Percentiles rank a stretch among this genome's conserved stretches.
Evolutionary conservation across 1,140 invertebrate genomes (phyloP).

Genomic region (Ceratosolen fusciceps): DNA sequence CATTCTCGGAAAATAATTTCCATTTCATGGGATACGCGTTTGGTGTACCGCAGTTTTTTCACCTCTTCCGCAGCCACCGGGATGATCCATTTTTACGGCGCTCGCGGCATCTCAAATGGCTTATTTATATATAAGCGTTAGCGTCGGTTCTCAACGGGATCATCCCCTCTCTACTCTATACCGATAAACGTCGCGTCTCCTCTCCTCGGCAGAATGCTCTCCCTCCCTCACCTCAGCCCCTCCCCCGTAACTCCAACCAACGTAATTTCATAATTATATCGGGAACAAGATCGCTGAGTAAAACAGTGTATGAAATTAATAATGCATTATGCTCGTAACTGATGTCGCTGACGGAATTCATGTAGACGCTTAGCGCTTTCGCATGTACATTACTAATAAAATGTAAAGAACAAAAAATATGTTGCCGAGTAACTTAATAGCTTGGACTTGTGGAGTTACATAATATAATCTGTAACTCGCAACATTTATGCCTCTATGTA

Average conservation of each 20-base stretch:
- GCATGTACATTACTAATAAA: not conserved
- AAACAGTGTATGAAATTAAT: constrained; percentile 18
- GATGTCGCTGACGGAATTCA: constrained; percentile 26
- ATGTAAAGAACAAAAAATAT: constrained; percentile 6
- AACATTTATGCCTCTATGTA: not conserved
- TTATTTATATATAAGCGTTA: too few relatives aligned
- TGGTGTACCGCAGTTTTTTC: not conserved
- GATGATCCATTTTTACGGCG: not conserved
- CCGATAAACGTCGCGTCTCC: too few relatives aligned
- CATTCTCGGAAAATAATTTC: constrained; percentile 36
- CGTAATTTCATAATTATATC: too few relatives aligned
- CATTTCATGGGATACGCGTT: not conserved
- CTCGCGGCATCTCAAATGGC: too few relatives aligned
- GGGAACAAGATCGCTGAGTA: not conserved
- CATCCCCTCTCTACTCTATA: too few relatives aligned
- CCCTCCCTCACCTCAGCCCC: too few relatives aligned
- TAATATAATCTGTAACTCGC: constrained; percentile 27
- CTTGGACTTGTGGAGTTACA: constrained; percentile 18
- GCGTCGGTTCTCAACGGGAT: too few relatives aligned
- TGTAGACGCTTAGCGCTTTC: not conserved
- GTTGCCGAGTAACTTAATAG: constrained; percentile 33
- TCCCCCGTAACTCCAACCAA: too few relatives aligned
- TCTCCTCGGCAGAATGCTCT: too few relatives aligned
- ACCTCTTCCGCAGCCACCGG: not conserved
- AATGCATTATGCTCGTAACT: constrained; percentile 9